Conservation (phyloP, 2,888 invertebrate genomes). For the Scaptomyza caliginosa region DNA sequence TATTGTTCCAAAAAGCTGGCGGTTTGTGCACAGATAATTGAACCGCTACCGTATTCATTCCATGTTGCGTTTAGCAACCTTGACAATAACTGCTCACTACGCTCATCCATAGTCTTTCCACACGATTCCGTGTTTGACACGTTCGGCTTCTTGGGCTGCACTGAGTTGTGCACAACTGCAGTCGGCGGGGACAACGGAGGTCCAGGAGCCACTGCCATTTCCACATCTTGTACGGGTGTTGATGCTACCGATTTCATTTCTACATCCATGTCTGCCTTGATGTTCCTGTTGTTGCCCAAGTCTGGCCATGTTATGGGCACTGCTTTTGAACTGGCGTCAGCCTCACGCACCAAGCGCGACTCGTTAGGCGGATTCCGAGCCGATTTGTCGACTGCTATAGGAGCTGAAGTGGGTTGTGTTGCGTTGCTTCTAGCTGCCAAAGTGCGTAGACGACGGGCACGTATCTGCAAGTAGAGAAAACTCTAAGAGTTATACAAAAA, state of each 20-base stretch:
- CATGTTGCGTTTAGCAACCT: constrained; percentile 90
- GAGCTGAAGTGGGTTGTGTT: constrained; percentile 7
- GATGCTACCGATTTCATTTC: constrained; percentile 77
- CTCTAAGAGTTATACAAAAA: constrained; percentile 8
- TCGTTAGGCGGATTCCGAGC: constrained; percentile 73
- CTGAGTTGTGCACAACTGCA: not conserved
- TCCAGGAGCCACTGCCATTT: constrained; percentile 83
- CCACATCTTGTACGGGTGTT: constrained; percentile 84
- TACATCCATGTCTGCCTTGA: constrained; percentile 75
- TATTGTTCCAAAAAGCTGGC: constrained; percentile 86
- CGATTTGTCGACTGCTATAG: constrained; percentile 48
- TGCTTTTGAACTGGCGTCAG: constrained; percentile 33
- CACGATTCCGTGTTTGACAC: not conserved
- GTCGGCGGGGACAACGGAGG: not conserved
- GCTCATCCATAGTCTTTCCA: constrained; percentile 81
- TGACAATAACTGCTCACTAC: constrained; percentile 86
- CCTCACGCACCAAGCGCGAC: constrained; percentile 80
- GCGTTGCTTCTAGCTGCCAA: constrained; percentile 71
- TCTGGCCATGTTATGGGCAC: constrained; percentile 39
- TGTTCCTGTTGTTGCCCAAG: constrained; percentile 19
- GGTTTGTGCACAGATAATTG: constrained; percentile 86
- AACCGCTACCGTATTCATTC: constrained; percentile 86
- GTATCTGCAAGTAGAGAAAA: constrained; percentile 83
- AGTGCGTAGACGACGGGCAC: constrained; percentile 81
- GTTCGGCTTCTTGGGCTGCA: not conserved